phyloP scores from a whole-genome alignment of 2,888 invertebrate species.

The Epinotia demarniana region DNA sequence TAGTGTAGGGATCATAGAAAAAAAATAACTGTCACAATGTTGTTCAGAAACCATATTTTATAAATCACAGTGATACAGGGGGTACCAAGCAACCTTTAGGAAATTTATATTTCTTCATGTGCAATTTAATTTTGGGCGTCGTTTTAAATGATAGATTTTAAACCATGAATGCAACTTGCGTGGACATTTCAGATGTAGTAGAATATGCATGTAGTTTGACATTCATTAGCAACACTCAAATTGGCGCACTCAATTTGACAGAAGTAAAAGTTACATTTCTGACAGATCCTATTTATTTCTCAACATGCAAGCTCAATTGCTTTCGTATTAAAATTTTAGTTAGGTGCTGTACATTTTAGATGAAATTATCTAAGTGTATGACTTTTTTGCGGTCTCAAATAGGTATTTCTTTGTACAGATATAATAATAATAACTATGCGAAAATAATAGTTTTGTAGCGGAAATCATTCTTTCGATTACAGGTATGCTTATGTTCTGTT shows the following conservation, averaged over 20 bases:
- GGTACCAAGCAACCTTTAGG: too few species aligned
- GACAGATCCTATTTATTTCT: neutral
- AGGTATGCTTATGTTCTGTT: neutral
- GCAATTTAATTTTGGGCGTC: neutral
- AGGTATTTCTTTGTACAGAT: constrained; percentile 22
- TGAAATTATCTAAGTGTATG: neutral
- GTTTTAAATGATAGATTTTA: constrained; percentile 1
- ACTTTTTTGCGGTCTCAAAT: constrained; percentile 21
- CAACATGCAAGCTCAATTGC: neutral
- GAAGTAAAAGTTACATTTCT: neutral
- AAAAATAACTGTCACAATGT: neutral
- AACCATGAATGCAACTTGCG: constrained; percentile 1
- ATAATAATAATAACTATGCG: neutral
- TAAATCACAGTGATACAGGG: neutral
- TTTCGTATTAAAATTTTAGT: constrained; percentile 7
- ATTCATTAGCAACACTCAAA: neutral
- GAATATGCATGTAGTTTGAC: neutral
- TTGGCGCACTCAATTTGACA: neutral
- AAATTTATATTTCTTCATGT: neutral
- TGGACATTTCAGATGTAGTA: neutral
- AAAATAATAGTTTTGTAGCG: neutral
- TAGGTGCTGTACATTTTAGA: constrained; percentile 10
- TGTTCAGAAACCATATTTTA: neutral
- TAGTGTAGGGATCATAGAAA: constrained; percentile 5
- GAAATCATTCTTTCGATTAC: neutral